Percentiles rank a stretch among this genome's conserved stretches.
Evolutionary conservation across 2,797 vertebrate species (phyloP).

Genomic region (Pseudopleuronectes americanus): DNA sequence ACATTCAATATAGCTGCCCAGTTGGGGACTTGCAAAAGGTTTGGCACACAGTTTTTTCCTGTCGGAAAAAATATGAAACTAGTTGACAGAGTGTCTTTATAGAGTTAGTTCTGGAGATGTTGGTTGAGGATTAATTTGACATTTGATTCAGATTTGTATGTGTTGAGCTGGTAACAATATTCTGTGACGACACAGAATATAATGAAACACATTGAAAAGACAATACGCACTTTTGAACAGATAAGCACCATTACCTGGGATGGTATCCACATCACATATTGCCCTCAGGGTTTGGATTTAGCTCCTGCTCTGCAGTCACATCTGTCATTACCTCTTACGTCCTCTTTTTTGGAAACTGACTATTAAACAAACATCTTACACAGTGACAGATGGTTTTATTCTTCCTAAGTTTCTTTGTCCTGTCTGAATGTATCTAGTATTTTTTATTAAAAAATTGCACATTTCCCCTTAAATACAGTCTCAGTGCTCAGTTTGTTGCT

Average conservation of each 20-base stretch:
- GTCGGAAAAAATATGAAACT: background rate
- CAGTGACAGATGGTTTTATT: constrained; percentile 12
- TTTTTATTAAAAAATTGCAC: constrained; percentile 13
- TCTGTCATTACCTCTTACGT: background rate
- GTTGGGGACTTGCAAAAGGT: background rate
- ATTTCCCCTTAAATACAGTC: constrained; percentile 12
- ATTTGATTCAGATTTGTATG: background rate
- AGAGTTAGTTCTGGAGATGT: background rate
- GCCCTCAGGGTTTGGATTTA: background rate
- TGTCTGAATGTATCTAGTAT: constrained; percentile 14
- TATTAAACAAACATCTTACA: constrained; percentile 9
- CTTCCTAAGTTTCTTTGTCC: background rate
- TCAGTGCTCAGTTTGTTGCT: constrained; percentile 18
- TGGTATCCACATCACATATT: constrained; percentile 1
- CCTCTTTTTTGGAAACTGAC: background rate
- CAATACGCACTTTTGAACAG: background rate
- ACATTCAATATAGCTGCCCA: background rate
- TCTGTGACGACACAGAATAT: background rate
- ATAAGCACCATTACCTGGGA: background rate
- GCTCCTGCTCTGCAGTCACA: background rate
- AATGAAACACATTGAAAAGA: background rate
- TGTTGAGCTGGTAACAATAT: background rate
- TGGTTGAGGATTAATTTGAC: background rate
- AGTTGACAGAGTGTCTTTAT: background rate
- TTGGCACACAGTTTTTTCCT: background rate